These are phyloP conservation scores for Listronotus bonariensis DNA, from an alignment of 1,140 invertebrate species.

Conservation along the genomic window DNA sequence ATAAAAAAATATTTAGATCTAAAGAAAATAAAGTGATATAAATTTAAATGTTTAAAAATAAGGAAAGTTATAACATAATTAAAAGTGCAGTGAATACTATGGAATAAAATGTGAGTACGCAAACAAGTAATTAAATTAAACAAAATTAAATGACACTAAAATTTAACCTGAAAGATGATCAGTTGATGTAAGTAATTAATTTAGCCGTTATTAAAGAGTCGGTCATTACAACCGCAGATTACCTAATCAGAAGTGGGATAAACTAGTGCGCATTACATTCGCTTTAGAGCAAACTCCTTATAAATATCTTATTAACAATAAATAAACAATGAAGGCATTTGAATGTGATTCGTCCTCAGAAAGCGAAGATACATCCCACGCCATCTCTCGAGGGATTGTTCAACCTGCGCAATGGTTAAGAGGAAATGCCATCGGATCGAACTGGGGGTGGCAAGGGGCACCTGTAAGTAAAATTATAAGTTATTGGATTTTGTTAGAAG, in stretches of 20 bases:
- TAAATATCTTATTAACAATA: constrained; percentile 11
- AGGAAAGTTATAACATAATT: too few species aligned
- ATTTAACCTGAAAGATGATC: constrained; percentile 2
- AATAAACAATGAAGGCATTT: constrained; percentile 53
- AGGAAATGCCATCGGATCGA: constrained; percentile 39
- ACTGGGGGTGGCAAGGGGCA: constrained; percentile 52
- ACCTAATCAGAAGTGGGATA: background rate
- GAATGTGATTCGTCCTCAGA: constrained; percentile 56
- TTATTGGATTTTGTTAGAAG: too few species aligned
- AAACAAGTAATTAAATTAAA: too few species aligned
- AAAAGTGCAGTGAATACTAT: too few species aligned
- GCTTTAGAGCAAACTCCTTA: background rate
- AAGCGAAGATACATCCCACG: constrained; percentile 52
- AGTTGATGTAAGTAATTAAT: background rate
- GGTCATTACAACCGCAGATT: background rate
- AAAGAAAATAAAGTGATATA: too few species aligned
- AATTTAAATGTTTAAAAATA: too few species aligned
- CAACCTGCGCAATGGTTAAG: constrained; percentile 50
- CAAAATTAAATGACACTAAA: background rate
- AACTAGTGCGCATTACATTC: background rate
- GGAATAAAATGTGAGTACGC: too few species aligned
- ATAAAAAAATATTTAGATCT: too few species aligned
- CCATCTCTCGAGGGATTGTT: constrained; percentile 51
- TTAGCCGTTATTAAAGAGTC: background rate
- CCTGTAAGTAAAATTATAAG: constrained; percentile 44